These are phyloP conservation scores for Zophobas morio DNA, from an alignment of 1,140 invertebrate genomes.

Conservation along the genomic window DNA sequence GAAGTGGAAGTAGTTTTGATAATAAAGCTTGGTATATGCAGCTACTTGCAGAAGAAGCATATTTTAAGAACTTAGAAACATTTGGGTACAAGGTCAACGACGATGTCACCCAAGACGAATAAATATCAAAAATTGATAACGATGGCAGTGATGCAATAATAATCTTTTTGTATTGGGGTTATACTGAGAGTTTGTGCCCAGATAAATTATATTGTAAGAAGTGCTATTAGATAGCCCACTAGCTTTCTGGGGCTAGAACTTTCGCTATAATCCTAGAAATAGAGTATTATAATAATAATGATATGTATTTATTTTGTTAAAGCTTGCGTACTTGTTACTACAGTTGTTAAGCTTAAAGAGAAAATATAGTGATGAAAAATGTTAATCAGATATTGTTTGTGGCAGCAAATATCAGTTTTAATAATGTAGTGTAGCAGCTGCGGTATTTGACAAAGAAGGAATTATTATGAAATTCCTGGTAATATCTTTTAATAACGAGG, in stretches of 20 bases:
- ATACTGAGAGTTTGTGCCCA: constrained; percentile 8
- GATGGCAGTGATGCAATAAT: constrained; percentile 28
- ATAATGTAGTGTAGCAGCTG: too few relatives aligned
- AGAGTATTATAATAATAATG: constrained; percentile 17
- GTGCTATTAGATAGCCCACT: constrained; percentile 10
- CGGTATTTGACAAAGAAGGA: too few relatives aligned
- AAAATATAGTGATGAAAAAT: background rate
- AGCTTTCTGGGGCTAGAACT: background rate
- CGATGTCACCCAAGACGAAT: background rate
- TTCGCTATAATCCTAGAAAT: constrained; percentile 17
- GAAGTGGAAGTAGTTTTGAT: constrained; percentile 68
- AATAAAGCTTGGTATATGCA: constrained; percentile 64
- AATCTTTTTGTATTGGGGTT: background rate
- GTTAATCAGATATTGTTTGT: background rate
- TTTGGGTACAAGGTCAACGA: constrained; percentile 17
- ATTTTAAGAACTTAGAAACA: constrained; percentile 59
- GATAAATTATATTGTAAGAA: background rate
- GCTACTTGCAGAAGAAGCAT: constrained; percentile 64
- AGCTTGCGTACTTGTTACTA: constrained; percentile 17
- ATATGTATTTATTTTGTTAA: constrained; percentile 20
- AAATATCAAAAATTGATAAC: background rate
- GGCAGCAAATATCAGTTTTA: background rate
- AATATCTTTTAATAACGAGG: too few relatives aligned
- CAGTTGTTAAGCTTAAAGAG: constrained; percentile 23
- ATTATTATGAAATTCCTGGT: too few relatives aligned